Percentiles rank a stretch among this genome's conserved stretches.
These are phyloP conservation scores for Sipha maydis DNA, from an alignment of 2,888 invertebrate genomes.

Conservation along the genomic window DNA sequence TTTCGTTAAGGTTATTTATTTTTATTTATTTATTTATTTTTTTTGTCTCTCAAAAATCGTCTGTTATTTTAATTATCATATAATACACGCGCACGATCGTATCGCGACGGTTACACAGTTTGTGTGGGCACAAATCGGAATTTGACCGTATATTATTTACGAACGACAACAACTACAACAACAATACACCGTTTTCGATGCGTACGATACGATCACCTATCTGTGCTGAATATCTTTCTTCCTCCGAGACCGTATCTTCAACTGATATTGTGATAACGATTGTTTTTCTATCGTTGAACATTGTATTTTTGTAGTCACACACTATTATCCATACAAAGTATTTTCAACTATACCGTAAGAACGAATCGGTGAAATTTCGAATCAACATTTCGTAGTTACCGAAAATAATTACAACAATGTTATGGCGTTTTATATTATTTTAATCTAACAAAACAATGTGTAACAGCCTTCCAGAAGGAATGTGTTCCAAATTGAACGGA, in stretches of 20 bases:
- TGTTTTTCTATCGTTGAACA: no score
- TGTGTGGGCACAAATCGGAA: conserved; percentile 21
- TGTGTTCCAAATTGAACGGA: no score
- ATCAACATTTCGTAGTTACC: background rate
- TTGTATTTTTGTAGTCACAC: no score
- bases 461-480: no score
- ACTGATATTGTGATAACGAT: background rate
- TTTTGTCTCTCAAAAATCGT: background rate
- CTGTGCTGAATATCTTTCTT: background rate
- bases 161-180: background rate
- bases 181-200: background rate
- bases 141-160: background rate
- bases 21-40: background rate
- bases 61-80: conserved; percentile 8
- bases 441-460: no score
- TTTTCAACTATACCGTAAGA: background rate
- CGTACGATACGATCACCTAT: background rate
- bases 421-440: background rate
- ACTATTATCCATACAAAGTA: background rate
- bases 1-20: background rate
- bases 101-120: conserved; percentile 25
- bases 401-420: background rate
- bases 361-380: background rate
- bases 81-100: conserved; percentile 5
- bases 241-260: conserved; percentile 6